These are phyloP conservation scores for Chrysoperla carnea DNA, from an alignment of 1,140 invertebrate genomes.

Conservation along the genomic window DNA sequence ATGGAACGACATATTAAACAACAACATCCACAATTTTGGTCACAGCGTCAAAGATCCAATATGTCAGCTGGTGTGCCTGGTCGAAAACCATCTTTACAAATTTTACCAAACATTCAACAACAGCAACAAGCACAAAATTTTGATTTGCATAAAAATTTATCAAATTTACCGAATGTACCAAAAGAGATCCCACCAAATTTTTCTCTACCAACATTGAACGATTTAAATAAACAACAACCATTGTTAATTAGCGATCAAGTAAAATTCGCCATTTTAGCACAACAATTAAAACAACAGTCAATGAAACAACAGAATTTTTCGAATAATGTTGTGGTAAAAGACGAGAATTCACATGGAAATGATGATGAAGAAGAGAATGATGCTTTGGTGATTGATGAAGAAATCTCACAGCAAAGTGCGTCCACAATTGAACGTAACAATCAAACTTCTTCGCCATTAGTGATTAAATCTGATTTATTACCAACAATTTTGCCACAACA, in stretches of 20 bases:
- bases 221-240: slow-evolving; percentile 8
- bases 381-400: slow-evolving; percentile 49
- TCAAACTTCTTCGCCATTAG: background rate
- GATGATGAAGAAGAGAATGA: slow-evolving; percentile 48
- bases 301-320: slow-evolving; percentile 1
- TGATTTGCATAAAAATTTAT: slow-evolving; percentile 11
- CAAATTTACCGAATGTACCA: background rate
- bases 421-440: background rate
- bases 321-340: slow-evolving; percentile 28
- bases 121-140: slow-evolving; percentile 10
- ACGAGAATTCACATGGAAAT: slow-evolving; percentile 22
- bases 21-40: slow-evolving; percentile 80
- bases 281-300: slow-evolving; percentile 41
- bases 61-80: slow-evolving; percentile 26
- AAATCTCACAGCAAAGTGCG: slow-evolving; percentile 7
- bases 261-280: slow-evolving; percentile 57
- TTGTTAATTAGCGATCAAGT: slow-evolving; percentile 49
- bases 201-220: background rate
- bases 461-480: background rate
- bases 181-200: background rate
- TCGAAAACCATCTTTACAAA: slow-evolving; percentile 20
- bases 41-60: slow-evolving; percentile 43
- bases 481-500: slow-evolving; percentile 2
- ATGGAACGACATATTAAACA: slow-evolving; percentile 90
- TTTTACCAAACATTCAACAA: slow-evolving; percentile 3